A percentile compares a stretch with the other conserved stretches of the same genome.
These are phyloP conservation scores for Azorinus chamasolen DNA, from an alignment of 2,888 invertebrate genomes.

Conservation along the genomic window DNA sequence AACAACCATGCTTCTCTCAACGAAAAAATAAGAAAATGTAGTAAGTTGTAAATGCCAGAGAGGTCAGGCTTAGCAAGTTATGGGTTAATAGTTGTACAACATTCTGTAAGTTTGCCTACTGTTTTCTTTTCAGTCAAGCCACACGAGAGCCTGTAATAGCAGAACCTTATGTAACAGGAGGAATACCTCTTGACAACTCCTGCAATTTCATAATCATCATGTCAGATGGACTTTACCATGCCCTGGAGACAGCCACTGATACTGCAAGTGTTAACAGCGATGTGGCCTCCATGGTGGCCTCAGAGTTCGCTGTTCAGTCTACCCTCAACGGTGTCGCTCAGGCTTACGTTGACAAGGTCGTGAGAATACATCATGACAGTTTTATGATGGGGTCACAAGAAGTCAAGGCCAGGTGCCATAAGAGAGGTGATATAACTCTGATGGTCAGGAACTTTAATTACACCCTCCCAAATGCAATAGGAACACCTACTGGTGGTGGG, in stretches of 20 bases:
- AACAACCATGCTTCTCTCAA: too few species aligned
- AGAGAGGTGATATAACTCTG: slow-evolving; percentile 94
- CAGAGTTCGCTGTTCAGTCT: slow-evolving; percentile 91
- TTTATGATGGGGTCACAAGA: slow-evolving; percentile 88
- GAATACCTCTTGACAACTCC: slow-evolving; percentile 92
- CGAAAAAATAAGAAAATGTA: too few species aligned
- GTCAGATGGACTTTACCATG: slow-evolving; percentile 94
- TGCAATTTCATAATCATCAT: slow-evolving; percentile 94
- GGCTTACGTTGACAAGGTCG: slow-evolving; percentile 94
- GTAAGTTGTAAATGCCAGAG: too few species aligned
- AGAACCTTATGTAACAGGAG: slow-evolving; percentile 92
- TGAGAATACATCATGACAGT: slow-evolving; percentile 93
- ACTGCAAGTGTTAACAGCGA: slow-evolving; percentile 90
- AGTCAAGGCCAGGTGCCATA: slow-evolving; percentile 85
- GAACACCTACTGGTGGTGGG: slow-evolving; percentile 81
- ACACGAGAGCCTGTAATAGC: slow-evolving; percentile 93
- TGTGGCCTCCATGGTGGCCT: slow-evolving; percentile 83
- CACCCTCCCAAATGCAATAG: slow-evolving; percentile 90
- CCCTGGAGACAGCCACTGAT: slow-evolving; percentile 92
- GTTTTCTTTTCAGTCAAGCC: slow-evolving; percentile 89
- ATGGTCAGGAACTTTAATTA: slow-evolving; percentile 95
- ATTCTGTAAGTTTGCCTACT: too few species aligned
- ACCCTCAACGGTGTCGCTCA: slow-evolving; percentile 94
- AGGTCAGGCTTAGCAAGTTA: too few species aligned
- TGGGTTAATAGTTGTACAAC: too few species aligned